phyloP scores from a whole-genome alignment of 2,113 vertebrate species.

The Enhydra lutris region DNA sequence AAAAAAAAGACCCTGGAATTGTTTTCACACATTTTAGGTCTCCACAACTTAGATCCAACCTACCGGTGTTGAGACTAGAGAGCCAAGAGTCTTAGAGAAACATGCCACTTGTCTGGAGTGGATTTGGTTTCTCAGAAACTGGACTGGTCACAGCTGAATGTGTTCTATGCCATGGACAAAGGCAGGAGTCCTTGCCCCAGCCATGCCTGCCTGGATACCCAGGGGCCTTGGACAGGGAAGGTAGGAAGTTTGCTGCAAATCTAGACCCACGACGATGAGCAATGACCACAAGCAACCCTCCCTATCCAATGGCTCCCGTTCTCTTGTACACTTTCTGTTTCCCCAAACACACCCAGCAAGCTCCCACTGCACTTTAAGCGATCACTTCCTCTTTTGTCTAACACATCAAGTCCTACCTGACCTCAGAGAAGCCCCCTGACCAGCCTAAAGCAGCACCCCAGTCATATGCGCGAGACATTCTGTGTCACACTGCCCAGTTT shows the following conservation, averaged over 20 bases:
- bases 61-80: neutral
- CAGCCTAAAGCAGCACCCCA: neutral
- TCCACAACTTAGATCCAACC: neutral
- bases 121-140: neutral
- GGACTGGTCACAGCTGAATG: neutral
- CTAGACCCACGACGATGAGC: neutral
- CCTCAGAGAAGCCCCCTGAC: neutral
- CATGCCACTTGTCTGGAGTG: neutral
- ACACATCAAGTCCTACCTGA: neutral
- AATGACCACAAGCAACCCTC: neutral
- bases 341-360: neutral
- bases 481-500: neutral
- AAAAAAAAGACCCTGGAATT: neutral
- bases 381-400: neutral
- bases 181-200: neutral
- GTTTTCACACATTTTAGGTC: neutral
- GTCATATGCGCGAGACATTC: neutral
- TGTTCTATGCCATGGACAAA: neutral
- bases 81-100: neutral
- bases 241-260: neutral
- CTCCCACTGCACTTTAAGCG: neutral
- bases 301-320: neutral
- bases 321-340: neutral
- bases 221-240: neutral
- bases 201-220: neutral